phyloP scores from a whole-genome alignment of 2,888 invertebrate genomes.

The Linnaemya tessellans region DNA sequence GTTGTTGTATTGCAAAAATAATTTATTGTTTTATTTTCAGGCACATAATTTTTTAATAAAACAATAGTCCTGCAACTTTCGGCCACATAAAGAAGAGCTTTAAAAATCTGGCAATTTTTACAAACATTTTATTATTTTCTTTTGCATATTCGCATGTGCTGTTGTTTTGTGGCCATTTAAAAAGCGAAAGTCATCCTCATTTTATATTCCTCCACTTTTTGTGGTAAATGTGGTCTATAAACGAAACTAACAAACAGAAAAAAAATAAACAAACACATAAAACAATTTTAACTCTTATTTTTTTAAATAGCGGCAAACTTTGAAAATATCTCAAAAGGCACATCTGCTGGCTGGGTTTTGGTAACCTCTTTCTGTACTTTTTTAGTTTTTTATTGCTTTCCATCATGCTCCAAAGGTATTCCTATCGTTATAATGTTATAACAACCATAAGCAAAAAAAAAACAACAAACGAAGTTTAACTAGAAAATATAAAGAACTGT shows the following conservation, averaged over 20 bases:
- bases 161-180: slow-evolving; percentile 50
- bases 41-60: not conserved
- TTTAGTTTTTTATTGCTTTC: slow-evolving; percentile 44
- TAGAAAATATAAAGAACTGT: slow-evolving; percentile 56
- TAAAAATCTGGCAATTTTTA: slow-evolving; percentile 32
- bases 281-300: slow-evolving; percentile 46
- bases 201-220: slow-evolving; percentile 32
- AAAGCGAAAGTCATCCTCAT: slow-evolving; percentile 72
- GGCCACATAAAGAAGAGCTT: not conserved
- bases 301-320: slow-evolving; percentile 68
- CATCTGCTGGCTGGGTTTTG: slow-evolving; percentile 68
- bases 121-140: slow-evolving; percentile 17
- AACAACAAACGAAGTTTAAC: slow-evolving; percentile 26
- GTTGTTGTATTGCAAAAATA: too few species aligned
- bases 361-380: slow-evolving; percentile 50
- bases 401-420: slow-evolving; percentile 46
- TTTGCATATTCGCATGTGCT: not conserved
- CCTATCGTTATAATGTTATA: slow-evolving; percentile 25
- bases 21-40: too few species aligned
- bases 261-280: not conserved
- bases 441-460: too few species aligned
- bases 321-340: slow-evolving; percentile 66
- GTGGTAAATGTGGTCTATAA: slow-evolving; percentile 55
- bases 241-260: slow-evolving; percentile 13
- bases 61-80: not conserved